Evolutionary conservation across 2,888 invertebrate genomes (phyloP), one percentile per base, ranked within the genome.

Genomic region (Minunthozetes semirufus): DNA sequence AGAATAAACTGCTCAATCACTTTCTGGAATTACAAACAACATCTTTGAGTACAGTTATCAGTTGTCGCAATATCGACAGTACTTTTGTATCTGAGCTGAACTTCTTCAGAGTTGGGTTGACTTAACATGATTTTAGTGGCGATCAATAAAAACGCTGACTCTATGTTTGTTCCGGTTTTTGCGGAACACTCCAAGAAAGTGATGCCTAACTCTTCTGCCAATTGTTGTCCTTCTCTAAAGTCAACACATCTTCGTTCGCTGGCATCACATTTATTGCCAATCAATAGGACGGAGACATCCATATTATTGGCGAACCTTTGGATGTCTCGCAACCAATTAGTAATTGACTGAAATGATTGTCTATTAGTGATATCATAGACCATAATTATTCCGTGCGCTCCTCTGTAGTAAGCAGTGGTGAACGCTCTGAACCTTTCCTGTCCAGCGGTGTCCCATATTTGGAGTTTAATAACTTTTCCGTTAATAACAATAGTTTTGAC

Each of bases 301-400:
- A 19, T 68, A 15, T 68, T 46, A 46, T 46, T 33, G 3, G 42
- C 38, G 15, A 42, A 46, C 38, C 38, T n/a, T 22, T 42, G 11
- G 17, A 68, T 68, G n/a, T 68, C 68, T 38, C 42, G n/a, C 46
- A 68, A 68, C 68, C 68, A 68, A 68, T 68, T 68, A 11, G 22
- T 68, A 1, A 68, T 46, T 5, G 68, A n/a, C 1, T 22, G 5
- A 42, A 68, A 68, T 68, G 68, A 42, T 15, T 42, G 68, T 42
- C 68, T 68, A 68, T 68, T 46, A 11, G 68, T 68, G 38, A 68
- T 68, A 15, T 68, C 68, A 15, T 68, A 68, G 6, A 42, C 46
- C 42, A 68, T 33, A n/a, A 68, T 15, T 22, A 68, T 22, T 22
- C 68, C 68, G 42, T 68, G 68, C 38, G 68, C 68, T 68, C 68